Base-by-base conservation (phyloP, 2,888 invertebrate genomes). In the Cheilosia grossa region DNA sequence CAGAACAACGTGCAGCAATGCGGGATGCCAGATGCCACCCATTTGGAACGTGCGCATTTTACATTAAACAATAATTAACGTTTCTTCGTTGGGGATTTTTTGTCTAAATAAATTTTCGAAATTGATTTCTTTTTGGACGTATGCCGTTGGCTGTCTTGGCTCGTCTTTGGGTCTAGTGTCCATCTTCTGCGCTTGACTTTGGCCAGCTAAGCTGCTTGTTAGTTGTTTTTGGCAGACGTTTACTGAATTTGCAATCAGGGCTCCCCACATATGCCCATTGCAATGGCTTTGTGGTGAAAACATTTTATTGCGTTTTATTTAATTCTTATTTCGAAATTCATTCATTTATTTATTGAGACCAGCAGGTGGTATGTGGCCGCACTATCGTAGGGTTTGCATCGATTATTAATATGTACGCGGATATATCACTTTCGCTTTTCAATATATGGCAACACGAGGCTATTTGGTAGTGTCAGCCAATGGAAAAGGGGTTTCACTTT, bases 351-450 rank as follows among this genome's bases (percentile, higher is more conserved):
- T 69, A 69, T 61, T 54, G 51, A 27, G 44, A 64, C 44, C 37
- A 33, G 27, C 49, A 21, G 24, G 10, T 47, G 51, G 42, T 40
- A 49, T 6, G 30, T 13, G 30, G 53, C 19, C 30, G 7, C 30
- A 40, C 21, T 66, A 67, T 82, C 73, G 30, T 21, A 40, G n/a
- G 63, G 79, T 56, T 78, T 64, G 67, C 64, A 74, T 77, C 69
- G 69, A 83, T 74, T 83, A 79, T 77, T 75, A 80, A 85, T 85
- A 72, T 66, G 56, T 85, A 72, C 67, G 56, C 19, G 21, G 40
- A 69, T 72, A 54, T 59, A 37, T 81, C 70, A 81, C 85, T 85
- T 85, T 85, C 85, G 85, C 81, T 85, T 75, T 85, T 85, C 49
- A 56, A 80, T 80, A 70, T 30, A 37, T 69, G 79, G 69, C 24